These are phyloP conservation scores for Buceros bicornis DNA, from an alignment of 2,797 vertebrate genomes.

Conservation along the genomic window DNA sequence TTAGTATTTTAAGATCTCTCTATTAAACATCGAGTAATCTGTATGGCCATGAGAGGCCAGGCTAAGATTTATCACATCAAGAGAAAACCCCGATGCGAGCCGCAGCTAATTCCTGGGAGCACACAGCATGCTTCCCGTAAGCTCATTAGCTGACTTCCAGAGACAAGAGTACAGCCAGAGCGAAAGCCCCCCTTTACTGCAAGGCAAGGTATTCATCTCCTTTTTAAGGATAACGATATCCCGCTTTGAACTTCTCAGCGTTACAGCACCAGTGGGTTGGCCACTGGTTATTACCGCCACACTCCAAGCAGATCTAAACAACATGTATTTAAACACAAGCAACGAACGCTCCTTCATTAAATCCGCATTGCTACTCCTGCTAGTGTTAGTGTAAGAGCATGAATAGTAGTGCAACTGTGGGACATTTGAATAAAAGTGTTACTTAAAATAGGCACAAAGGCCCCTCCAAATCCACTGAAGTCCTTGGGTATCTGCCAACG, in stretches of 20 bases:
- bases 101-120: constrained; percentile 15
- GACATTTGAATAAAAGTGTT: constrained; percentile 60
- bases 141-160: constrained; percentile 49
- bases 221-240: constrained; percentile 57
- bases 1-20: neutral
- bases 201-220: constrained; percentile 37
- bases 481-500: constrained; percentile 56
- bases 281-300: constrained; percentile 23
- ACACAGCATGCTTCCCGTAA: constrained; percentile 25
- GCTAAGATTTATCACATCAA: constrained; percentile 3
- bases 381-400: constrained; percentile 13
- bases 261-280: constrained; percentile 33
- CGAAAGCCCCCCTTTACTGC: neutral
- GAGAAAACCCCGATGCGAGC: constrained; percentile 23
- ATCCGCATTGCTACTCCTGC: constrained; percentile 16
- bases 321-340: constrained; percentile 1
- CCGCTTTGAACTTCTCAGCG: constrained; percentile 43
- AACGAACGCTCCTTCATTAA: neutral
- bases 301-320: constrained; percentile 43
- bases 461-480: constrained; percentile 59
- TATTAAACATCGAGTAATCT: neutral
- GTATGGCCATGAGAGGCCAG: neutral
- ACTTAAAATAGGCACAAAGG: constrained; percentile 66
- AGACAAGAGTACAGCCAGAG: constrained; percentile 43
- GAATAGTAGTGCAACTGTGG: constrained; percentile 40